A percentile compares a stretch with the other conserved stretches of the same genome.
Conservation (phyloP, 2,113 vertebrate genomes). For the Lepus europaeus region DNA sequence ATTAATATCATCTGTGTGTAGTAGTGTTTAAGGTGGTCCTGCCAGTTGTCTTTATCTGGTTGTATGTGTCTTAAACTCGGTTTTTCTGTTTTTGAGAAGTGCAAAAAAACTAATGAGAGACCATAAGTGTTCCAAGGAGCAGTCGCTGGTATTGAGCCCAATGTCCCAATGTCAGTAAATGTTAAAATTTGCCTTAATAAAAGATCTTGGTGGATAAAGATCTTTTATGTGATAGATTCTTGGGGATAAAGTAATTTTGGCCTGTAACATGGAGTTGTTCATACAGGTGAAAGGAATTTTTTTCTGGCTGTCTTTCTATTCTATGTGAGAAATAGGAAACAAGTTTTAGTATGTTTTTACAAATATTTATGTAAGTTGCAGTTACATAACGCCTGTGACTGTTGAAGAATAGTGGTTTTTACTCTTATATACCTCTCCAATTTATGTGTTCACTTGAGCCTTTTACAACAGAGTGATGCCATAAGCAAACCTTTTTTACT, state of each 20-base stretch:
- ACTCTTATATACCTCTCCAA: neutral
- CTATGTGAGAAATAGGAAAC: constrained; percentile 33
- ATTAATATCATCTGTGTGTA: neutral
- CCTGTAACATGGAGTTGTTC: neutral
- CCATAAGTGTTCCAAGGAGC: neutral
- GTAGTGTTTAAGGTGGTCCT: neutral
- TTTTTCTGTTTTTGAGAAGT: neutral
- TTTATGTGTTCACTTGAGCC: neutral
- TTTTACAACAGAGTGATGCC: constrained; percentile 42
- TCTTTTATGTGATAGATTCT: neutral
- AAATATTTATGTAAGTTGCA: constrained; percentile 33
- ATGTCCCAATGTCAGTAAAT: neutral
- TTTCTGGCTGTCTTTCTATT: constrained; percentile 52
- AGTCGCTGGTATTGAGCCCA: neutral
- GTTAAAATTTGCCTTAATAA: neutral
- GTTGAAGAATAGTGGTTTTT: constrained; percentile 43
- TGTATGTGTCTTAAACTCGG: neutral
- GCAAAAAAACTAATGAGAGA: neutral
- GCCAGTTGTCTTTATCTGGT: neutral
- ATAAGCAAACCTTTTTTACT: constrained; percentile 32
- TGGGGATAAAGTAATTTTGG: neutral
- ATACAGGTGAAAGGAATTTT: neutral
- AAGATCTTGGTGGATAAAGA: neutral
- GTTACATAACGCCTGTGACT: constrained; percentile 13
- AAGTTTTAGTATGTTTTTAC: constrained; percentile 41